Evolutionary conservation across 2,113 vertebrate species (phyloP).

Genomic region (Chunga burmeisteri): DNA sequence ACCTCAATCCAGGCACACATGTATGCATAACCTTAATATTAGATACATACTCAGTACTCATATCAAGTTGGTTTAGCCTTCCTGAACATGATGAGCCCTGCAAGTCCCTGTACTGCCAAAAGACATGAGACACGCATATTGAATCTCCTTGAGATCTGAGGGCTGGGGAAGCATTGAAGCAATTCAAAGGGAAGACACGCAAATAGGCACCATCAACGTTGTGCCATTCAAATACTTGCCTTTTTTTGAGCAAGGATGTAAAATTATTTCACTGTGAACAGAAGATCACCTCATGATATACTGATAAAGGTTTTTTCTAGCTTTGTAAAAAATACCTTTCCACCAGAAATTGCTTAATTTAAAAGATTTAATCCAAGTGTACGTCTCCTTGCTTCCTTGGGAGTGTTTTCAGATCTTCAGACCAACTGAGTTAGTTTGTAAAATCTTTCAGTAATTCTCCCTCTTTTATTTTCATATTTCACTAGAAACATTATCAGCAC

Average conservation of each 20-base stretch:
- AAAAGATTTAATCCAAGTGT: neutral
- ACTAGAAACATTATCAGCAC: neutral
- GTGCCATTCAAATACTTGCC: neutral
- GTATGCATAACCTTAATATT: neutral
- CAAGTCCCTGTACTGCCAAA: neutral
- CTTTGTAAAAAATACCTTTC: neutral
- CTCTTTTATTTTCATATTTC: neutral
- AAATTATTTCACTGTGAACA: neutral
- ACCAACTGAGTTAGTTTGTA: neutral
- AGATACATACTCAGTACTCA: neutral
- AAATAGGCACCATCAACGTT: neutral
- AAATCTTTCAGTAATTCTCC: neutral
- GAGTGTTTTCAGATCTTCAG: neutral
- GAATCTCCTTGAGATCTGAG: neutral
- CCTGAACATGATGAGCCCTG: neutral
- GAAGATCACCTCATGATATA: neutral
- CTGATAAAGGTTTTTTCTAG: neutral
- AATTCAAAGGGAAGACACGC: neutral
- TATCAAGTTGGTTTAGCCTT: neutral
- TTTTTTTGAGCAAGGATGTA: neutral
- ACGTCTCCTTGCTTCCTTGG: neutral
- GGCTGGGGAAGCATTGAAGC: neutral
- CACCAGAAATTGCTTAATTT: neutral
- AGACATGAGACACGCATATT: neutral
- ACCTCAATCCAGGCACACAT: neutral